Conservation (phyloP, 2,113 vertebrate species). For the Alces alces region DNA sequence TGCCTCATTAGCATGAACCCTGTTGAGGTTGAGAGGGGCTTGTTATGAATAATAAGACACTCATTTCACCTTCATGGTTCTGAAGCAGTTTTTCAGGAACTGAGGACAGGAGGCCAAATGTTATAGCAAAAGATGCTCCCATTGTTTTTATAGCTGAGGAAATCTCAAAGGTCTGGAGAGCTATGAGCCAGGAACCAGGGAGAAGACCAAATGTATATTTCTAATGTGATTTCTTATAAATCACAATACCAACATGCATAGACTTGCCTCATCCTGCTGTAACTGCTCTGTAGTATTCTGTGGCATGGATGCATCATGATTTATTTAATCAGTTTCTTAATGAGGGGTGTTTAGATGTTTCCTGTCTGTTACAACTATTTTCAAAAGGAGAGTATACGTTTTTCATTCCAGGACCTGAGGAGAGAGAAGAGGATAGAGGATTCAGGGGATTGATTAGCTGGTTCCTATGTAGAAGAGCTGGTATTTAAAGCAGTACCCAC, state of each 20-base stretch:
- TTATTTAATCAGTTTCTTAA: not conserved
- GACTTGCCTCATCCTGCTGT: not conserved
- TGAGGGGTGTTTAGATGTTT: not conserved
- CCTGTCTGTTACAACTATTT: not conserved
- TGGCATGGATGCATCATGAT: not conserved
- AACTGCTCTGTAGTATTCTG: rapidly evolving
- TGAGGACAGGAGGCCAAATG: not conserved
- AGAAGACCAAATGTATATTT: not conserved
- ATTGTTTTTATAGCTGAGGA: not conserved
- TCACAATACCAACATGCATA: not conserved
- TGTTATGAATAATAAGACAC: not conserved
- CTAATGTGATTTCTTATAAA: not conserved
- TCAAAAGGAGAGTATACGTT: not conserved
- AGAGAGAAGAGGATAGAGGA: not conserved
- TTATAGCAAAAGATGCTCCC: not conserved
- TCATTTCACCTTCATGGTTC: not conserved
- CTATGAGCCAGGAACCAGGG: not conserved
- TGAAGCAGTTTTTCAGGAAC: not conserved
- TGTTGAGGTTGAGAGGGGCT: not conserved
- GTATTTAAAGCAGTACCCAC: too few relatives aligned
- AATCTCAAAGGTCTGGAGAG: not conserved
- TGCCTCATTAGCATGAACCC: not conserved
- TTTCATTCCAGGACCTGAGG: not conserved
- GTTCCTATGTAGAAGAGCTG: not conserved
- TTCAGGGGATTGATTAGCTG: not conserved